Evolutionary conservation across 2,113 vertebrate species (phyloP).

Genomic region (Chamaea fasciata): DNA sequence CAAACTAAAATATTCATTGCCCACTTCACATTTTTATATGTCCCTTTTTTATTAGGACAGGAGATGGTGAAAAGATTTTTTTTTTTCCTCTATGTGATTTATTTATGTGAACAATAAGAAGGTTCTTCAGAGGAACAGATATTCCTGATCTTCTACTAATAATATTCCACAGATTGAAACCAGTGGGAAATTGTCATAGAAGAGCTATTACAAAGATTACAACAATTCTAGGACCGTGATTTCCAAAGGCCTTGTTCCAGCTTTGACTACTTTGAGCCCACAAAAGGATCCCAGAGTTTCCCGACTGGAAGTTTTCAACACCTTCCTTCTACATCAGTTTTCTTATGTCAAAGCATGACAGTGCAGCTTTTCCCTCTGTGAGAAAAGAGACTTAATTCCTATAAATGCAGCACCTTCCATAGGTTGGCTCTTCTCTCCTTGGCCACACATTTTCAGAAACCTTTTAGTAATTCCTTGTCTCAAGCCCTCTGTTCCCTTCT

Average conservation of each 20-base stretch:
- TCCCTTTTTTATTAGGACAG: neutral
- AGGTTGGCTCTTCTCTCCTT: neutral
- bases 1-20: neutral
- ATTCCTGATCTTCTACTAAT: neutral
- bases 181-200: neutral
- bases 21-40: neutral
- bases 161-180: neutral
- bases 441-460: neutral
- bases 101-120: neutral
- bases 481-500: neutral
- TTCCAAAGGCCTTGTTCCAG: neutral
- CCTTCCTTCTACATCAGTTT: neutral
- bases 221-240: neutral
- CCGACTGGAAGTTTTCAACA: neutral
- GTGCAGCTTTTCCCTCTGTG: neutral
- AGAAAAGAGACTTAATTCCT: neutral
- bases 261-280: neutral
- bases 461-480: neutral
- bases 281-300: neutral
- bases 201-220: neutral
- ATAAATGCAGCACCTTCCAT: neutral
- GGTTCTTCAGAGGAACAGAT: neutral
- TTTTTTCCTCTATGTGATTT: neutral
- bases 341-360: neutral
- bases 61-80: rapidly evolving